Percentiles rank a stretch among this genome's conserved stretches.
These are phyloP conservation scores for Oreochromis tanganicae DNA, from an alignment of 2,113 vertebrate genomes.

Conservation along the genomic window DNA sequence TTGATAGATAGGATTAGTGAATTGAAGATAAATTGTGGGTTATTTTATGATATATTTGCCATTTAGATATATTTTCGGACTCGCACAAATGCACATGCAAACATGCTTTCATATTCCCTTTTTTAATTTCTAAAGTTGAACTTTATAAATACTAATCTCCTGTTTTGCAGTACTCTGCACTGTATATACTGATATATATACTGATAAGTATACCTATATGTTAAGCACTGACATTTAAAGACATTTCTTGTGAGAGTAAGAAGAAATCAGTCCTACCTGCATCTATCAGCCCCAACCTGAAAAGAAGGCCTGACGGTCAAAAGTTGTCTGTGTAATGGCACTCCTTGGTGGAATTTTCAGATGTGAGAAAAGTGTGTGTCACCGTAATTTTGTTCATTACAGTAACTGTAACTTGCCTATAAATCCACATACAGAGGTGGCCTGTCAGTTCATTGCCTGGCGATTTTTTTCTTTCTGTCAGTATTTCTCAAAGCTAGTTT, in stretches of 20 bases:
- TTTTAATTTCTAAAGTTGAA: slow-evolving; percentile 70
- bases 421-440: slow-evolving; percentile 74
- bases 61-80: slow-evolving; percentile 40
- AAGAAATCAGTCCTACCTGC: slow-evolving; percentile 30
- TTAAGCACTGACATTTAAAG: slow-evolving; percentile 64
- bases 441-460: slow-evolving; percentile 83
- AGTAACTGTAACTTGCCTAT: slow-evolving; percentile 71
- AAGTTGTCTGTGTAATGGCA: slow-evolving; percentile 22
- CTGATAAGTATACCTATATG: slow-evolving; percentile 56
- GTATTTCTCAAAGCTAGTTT: slow-evolving; percentile 83
- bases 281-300: background rate
- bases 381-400: slow-evolving; percentile 48
- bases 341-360: slow-evolving; percentile 36
- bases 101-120: slow-evolving; percentile 81
- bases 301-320: slow-evolving; percentile 17
- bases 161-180: slow-evolving; percentile 50
- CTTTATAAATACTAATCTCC: slow-evolving; percentile 79
- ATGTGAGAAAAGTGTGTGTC: slow-evolving; percentile 57
- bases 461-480: slow-evolving; percentile 76
- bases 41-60: slow-evolving; percentile 43
- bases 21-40: slow-evolving; percentile 29
- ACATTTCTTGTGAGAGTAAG: slow-evolving; percentile 39
- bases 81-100: slow-evolving; percentile 62
- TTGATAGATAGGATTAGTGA: slow-evolving; percentile 17
- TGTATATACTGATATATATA: slow-evolving; percentile 69